Base-by-base conservation (phyloP, 2,113 vertebrate species). In the Dipodomys ordii region DNA sequence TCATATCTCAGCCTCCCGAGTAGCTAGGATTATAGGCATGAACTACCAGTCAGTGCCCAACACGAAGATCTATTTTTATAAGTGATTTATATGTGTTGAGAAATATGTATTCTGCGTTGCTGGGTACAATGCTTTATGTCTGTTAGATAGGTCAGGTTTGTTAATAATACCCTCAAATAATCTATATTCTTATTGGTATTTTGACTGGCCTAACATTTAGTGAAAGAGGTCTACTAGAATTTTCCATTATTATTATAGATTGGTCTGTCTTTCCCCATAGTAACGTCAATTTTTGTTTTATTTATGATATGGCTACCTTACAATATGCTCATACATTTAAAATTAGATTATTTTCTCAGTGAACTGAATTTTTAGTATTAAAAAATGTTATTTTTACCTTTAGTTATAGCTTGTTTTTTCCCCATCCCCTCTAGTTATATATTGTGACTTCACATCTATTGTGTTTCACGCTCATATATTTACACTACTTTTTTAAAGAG, bases 121-220 rank as follows among this genome's bases (percentile, higher is more conserved):
- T 27, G 22, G 82, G 19, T n/a, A 20, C 5, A 69, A 25, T 83
- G 30, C 65, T 81, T 30, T 46, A 15, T 82, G 30, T 74, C 60
- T 88, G 13, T 90, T 19, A 88, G 13, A 44, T 69, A 67, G 78
- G 13, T 94, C 35, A 44, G 28, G 1, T 2, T 81, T 94, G 27
- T 83, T 92, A 79, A 57, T 72, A 28, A 39, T 49, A 65, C 4
- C 30, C 71, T 87, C 44, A 83, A 15, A 64, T 91, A 74, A 44
- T 85, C 62, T 53, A 68, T 83, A 32, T 82, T 93, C 67, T 94
- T 67, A 76, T 2, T 73, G 28, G 32, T 77, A 77, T 77, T 86
- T 91, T 76, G 11, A 53, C 5, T 74, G 22, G 83, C 64, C 22
- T 80, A 90, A 81, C 28, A 73, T 4, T 79, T 91, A 64, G 3